Evolutionary conservation across 2,113 vertebrate genomes (phyloP).

Genomic region (Pelmatolapia mariae): DNA sequence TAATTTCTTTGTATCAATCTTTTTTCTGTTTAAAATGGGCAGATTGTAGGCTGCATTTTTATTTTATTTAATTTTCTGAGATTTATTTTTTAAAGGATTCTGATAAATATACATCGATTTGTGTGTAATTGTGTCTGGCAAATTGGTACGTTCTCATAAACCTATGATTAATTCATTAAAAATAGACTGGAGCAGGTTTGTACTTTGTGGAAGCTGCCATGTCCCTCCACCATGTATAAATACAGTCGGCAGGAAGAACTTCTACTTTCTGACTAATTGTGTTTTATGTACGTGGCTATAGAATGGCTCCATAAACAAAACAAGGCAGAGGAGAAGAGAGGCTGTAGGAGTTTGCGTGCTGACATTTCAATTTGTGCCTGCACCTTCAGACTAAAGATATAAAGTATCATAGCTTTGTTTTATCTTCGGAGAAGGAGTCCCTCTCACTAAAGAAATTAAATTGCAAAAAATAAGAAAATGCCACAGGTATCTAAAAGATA

Average conservation of each 20-base stretch:
- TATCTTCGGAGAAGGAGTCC: neutral
- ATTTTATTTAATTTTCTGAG: neutral
- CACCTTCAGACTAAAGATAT: neutral
- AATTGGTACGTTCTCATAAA: neutral
- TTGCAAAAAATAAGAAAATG: neutral
- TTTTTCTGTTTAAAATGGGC: neutral
- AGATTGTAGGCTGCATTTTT: neutral
- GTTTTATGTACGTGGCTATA: neutral
- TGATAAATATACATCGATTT: neutral
- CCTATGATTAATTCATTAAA: neutral
- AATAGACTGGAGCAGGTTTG: neutral
- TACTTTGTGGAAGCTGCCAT: neutral
- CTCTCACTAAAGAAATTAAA: neutral
- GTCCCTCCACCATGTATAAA: neutral
- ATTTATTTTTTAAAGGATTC: neutral
- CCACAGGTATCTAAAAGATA: neutral
- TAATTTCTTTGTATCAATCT: neutral
- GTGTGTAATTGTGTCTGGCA: neutral
- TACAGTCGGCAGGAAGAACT: neutral
- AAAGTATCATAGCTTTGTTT: neutral
- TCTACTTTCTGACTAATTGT: neutral
- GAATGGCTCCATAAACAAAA: neutral
- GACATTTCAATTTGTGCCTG: neutral
- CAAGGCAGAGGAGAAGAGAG: neutral
- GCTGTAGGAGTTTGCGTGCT: neutral